Base-by-base conservation (phyloP, 2,888 invertebrate genomes). In the Brachyptera risi region DNA sequence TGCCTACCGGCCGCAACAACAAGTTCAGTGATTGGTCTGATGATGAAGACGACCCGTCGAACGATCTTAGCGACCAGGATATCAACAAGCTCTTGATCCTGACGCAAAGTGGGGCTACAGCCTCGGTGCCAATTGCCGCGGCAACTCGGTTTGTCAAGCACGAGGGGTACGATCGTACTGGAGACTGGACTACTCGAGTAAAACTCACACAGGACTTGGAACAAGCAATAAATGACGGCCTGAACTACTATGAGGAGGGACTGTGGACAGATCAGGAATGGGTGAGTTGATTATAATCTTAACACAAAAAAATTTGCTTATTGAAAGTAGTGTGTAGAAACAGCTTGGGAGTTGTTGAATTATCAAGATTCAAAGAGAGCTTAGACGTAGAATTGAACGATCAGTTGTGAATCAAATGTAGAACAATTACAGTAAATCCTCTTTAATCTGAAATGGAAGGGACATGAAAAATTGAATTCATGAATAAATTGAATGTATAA, bases 181-280 rank as follows among this genome's bases (percentile, higher is more conserved):
- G 93, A 0, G 96, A 94, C 71, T 90, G 85, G 85, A 87, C 85
- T 64, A 90, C 92, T 0, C 80, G 97, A 65, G 91, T 93, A 40
- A 96, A 96, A 83, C 94, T 97, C 78, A 90, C 92, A 7, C 92
- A 96, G 76, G 96, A 97, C 72, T 79, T 97, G 69, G 95, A 91
- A 69, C 90, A 95, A 78, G 90, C 92, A 44, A 99, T 99, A 69
- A 96, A 96, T 69, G 96, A 98, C 74, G 98, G 98, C n/a, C 82
- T 99, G 19, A 87, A 85, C 72, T 91, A 93, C 70, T 99, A 98
- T 69, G 98, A 99, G 76, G 94, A 96, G 72, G 96, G 96, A 72
- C 76, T 98, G 59, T 92, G 93, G 93, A 86, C 80, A 15, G 83
- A 83, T 59, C 75, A 80, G 40, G 82, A 85, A 65, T 73, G 78